Conservation (phyloP, 2,113 vertebrate species). For the Siniperca chuatsi region DNA sequence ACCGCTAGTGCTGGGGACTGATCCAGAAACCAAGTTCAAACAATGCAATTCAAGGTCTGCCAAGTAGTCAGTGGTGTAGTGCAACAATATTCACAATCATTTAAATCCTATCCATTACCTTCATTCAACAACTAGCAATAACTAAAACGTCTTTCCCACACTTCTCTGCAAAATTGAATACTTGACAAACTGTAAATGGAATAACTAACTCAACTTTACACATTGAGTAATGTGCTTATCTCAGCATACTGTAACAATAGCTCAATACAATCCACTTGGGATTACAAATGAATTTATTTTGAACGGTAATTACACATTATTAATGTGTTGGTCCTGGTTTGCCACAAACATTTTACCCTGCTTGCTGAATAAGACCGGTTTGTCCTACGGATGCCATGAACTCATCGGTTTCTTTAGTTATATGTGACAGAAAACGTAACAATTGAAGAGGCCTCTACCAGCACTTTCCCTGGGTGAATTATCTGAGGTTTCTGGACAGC, state of each 20-base stretch:
- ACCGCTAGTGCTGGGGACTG: not conserved
- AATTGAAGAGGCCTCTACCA: constrained; percentile 63
- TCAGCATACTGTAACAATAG: not conserved
- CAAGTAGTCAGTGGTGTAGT: not conserved
- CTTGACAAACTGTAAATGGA: not conserved
- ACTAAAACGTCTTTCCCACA: too few species aligned
- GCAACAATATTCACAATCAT: not conserved
- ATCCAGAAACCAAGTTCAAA: constrained; percentile 1
- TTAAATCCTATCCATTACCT: not conserved
- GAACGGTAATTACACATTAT: too few species aligned
- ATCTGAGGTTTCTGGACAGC: constrained; percentile 55
- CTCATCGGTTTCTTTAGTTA: constrained; percentile 41
- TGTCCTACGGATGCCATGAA: not conserved
- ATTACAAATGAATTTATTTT: not conserved
- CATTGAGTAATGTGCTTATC: not conserved
- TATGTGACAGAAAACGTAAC: constrained; percentile 61
- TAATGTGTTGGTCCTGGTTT: not conserved
- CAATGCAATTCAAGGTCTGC: not conserved
- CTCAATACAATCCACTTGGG: not conserved
- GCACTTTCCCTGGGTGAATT: constrained; percentile 59
- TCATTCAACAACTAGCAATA: not conserved
- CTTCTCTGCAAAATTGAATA: not conserved
- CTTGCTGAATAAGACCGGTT: not conserved
- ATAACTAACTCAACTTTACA: not conserved
- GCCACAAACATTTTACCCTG: not conserved